Percentiles rank a stretch among this genome's conserved stretches.
Conservation (phyloP, 2,113 vertebrate species). For the Perca fluviatilis region DNA sequence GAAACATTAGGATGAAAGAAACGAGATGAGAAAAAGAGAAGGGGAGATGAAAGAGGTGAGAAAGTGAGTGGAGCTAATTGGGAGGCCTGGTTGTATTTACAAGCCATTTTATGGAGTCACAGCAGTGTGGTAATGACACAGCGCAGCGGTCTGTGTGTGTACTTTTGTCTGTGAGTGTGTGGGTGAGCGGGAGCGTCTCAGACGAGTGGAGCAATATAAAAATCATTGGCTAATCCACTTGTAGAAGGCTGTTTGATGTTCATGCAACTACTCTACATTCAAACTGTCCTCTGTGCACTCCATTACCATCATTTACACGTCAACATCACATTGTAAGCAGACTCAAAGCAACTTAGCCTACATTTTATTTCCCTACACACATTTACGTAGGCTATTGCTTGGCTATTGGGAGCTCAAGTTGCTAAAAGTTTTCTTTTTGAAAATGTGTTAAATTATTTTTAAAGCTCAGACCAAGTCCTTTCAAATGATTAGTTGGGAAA, state of each 20-base stretch:
- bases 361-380: background rate
- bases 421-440: background rate
- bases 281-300: background rate
- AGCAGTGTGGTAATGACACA: slow-evolving; percentile 72
- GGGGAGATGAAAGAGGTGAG: slow-evolving; percentile 63
- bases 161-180: slow-evolving; percentile 28
- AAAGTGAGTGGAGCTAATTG: slow-evolving; percentile 78
- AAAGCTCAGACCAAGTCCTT: background rate
- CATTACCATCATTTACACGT: slow-evolving; percentile 8
- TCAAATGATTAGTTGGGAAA: background rate
- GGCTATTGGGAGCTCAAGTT: background rate
- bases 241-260: slow-evolving; percentile 40
- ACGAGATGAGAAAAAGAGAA: slow-evolving; percentile 14
- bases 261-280: slow-evolving; percentile 21
- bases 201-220: slow-evolving; percentile 57
- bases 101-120: slow-evolving; percentile 77
- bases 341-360: background rate
- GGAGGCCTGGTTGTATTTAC: slow-evolving; percentile 69
- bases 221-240: slow-evolving; percentile 50
- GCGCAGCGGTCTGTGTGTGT: slow-evolving; percentile 50
- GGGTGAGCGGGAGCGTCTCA: slow-evolving; percentile 44
- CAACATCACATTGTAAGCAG: background rate
- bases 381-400: too few species aligned
- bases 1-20: slow-evolving; percentile 5
- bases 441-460: background rate